Percentiles rank a stretch among this genome's conserved stretches.
Evolutionary conservation across 2,113 vertebrate species (phyloP).

Genomic region (Guaruba guarouba): DNA sequence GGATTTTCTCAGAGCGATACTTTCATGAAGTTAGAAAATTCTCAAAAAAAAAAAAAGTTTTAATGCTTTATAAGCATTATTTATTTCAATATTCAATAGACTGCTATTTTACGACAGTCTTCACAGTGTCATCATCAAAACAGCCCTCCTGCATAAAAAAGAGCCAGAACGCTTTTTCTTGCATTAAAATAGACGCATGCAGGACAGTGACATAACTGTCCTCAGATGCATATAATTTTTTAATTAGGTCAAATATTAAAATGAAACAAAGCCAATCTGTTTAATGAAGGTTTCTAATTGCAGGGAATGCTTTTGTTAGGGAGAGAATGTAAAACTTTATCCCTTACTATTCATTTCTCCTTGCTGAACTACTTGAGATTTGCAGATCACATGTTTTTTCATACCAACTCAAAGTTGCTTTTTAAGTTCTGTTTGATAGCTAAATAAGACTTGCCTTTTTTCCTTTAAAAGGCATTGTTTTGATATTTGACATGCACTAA

Average conservation of each 20-base stretch:
- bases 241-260: not conserved
- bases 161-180: not conserved
- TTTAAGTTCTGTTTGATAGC: not conserved
- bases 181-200: not conserved
- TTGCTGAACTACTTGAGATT: not conserved
- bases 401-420: not conserved
- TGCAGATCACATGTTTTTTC: not conserved
- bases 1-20: not conserved
- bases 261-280: not conserved
- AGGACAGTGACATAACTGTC: not conserved
- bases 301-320: not conserved
- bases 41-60: not conserved
- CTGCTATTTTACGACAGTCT: not conserved
- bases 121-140: not conserved
- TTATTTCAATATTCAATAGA: not conserved
- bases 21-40: not conserved
- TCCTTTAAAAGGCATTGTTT: not conserved
- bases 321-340: not conserved
- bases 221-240: not conserved
- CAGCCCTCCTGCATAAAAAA: not conserved
- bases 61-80: not conserved
- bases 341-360: not conserved
- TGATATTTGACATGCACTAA: not conserved
- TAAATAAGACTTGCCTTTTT: not conserved
- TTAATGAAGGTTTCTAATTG: not conserved